A percentile compares a stretch with the other conserved stretches of the same genome.
Evolutionary conservation across 2,888 invertebrate genomes (phyloP).

Genomic region (Philhelius pedissequus): DNA sequence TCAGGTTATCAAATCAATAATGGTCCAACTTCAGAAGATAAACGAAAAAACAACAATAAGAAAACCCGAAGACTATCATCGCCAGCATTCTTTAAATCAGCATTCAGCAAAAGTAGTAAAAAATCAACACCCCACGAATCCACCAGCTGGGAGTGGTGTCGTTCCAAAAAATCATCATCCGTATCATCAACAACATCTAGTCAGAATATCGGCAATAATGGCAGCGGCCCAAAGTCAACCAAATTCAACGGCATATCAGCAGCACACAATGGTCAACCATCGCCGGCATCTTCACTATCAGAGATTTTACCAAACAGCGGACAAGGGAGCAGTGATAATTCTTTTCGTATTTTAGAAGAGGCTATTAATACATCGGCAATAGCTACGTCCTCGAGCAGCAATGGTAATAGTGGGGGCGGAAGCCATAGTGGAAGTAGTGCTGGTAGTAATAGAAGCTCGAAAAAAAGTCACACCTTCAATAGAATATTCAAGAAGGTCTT

Average conservation of each 20-base stretch:
- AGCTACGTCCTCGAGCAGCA: conserved; percentile 58
- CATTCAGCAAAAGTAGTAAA: conserved; percentile 79
- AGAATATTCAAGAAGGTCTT: conserved; percentile 90
- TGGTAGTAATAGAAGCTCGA: conserved; percentile 75
- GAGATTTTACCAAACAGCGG: conserved; percentile 74
- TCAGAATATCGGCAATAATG: conserved; percentile 16
- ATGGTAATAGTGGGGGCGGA: conserved; percentile 69
- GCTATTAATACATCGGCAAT: conserved; percentile 72
- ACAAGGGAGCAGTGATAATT: conserved; percentile 75
- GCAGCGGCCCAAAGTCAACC: neutral
- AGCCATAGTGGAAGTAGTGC: conserved; percentile 72
- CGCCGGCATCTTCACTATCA: conserved; percentile 74
- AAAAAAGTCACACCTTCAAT: conserved; percentile 85
- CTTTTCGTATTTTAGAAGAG: conserved; percentile 76
- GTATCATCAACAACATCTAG: conserved; percentile 56
- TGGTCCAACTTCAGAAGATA: conserved; percentile 66
- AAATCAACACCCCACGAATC: conserved; percentile 75
- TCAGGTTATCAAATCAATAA: conserved; percentile 75
- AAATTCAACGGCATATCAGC: conserved; percentile 52
- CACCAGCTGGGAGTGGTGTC: conserved; percentile 79
- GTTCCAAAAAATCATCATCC: conserved; percentile 72
- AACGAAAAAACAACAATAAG: conserved; percentile 70
- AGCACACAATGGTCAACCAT: conserved; percentile 43
- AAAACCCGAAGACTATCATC: conserved; percentile 82
- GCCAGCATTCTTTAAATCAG: conserved; percentile 81